Evolutionary conservation across 2,113 vertebrate species (phyloP).

Genomic region (Sminthopsis crassicaudata): DNA sequence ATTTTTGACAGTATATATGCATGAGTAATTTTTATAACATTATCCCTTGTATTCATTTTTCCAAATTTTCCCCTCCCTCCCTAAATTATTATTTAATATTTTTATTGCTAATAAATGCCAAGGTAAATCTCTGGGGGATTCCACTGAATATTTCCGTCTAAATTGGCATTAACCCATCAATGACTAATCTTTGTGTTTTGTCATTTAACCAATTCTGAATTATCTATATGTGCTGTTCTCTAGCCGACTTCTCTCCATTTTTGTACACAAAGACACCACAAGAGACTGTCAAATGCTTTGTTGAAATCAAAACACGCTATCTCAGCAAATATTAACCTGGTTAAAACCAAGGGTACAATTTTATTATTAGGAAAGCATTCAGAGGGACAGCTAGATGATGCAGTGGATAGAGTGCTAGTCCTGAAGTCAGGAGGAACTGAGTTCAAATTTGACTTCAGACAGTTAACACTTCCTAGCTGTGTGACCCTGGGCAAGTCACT

Average conservation of each 20-base stretch:
- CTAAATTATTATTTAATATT: neutral
- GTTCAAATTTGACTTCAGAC: too few relatives aligned
- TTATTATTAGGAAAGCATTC: neutral
- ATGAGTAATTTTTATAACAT: too few relatives aligned
- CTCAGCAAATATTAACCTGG: neutral
- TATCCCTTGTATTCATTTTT: too few relatives aligned
- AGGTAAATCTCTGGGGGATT: conserved; percentile 24
- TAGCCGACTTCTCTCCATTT: neutral
- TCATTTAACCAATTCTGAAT: conserved; percentile 41
- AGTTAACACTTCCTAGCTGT: neutral
- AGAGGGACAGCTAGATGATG: too few relatives aligned
- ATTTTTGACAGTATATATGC: too few relatives aligned
- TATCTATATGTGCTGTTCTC: conserved; percentile 45
- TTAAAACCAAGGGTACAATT: neutral
- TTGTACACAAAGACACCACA: conserved; percentile 20
- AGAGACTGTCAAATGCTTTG: neutral
- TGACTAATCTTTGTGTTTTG: conserved; percentile 1
- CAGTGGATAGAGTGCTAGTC: too few relatives aligned
- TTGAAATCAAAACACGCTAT: conserved; percentile 5
- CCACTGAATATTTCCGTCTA: neutral
- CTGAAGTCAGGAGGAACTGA: too few relatives aligned
- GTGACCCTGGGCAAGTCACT: too few relatives aligned
- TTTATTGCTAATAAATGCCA: conserved; percentile 35
- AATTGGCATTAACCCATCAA: conserved; percentile 1
- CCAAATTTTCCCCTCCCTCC: too few relatives aligned